A percentile compares a stretch with the other conserved stretches of the same genome.
phyloP scores from a whole-genome alignment of 2,888 invertebrate genomes.

The Oscheius myriophilus region DNA sequence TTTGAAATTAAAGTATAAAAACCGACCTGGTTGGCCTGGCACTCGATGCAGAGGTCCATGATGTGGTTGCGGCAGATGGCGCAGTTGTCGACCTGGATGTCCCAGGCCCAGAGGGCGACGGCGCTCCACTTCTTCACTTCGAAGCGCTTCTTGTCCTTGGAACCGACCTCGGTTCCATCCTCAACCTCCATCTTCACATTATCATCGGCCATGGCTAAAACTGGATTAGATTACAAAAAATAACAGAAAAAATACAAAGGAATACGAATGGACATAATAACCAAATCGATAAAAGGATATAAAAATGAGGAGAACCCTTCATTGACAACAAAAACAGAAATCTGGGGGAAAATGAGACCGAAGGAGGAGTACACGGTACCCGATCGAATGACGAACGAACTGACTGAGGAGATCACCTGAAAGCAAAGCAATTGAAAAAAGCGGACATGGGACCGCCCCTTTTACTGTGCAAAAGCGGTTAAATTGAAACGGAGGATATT shows the following conservation, averaged over 20 bases:
- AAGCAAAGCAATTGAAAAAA: too few species aligned
- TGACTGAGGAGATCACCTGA: too few species aligned
- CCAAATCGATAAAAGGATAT: too few species aligned
- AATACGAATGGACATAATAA: neutral
- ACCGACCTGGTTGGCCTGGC: slow-evolving; percentile 78
- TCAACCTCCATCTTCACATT: slow-evolving; percentile 53
- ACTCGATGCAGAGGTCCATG: slow-evolving; percentile 99
- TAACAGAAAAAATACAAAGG: neutral
- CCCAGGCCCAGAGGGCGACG: slow-evolving; percentile 92
- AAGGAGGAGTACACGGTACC: neutral
- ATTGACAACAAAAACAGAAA: neutral
- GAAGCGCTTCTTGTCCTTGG: slow-evolving; percentile 58
- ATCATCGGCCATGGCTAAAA: slow-evolving; percentile 20
- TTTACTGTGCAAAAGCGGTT: too few species aligned
- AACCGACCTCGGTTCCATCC: slow-evolving; percentile 33
- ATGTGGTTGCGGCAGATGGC: slow-evolving; percentile 99
- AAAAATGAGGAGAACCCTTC: neutral
- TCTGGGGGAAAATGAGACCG: neutral
- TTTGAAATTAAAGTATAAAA: neutral
- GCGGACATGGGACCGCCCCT: too few species aligned
- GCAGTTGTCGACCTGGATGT: slow-evolving; percentile 99
- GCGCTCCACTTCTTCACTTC: slow-evolving; percentile 89
- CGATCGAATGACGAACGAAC: too few species aligned
- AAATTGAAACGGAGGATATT: too few species aligned
- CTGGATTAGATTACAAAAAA: neutral